Base-by-base conservation (phyloP, 2,113 vertebrate genomes). In the Cygnus atratus region DNA sequence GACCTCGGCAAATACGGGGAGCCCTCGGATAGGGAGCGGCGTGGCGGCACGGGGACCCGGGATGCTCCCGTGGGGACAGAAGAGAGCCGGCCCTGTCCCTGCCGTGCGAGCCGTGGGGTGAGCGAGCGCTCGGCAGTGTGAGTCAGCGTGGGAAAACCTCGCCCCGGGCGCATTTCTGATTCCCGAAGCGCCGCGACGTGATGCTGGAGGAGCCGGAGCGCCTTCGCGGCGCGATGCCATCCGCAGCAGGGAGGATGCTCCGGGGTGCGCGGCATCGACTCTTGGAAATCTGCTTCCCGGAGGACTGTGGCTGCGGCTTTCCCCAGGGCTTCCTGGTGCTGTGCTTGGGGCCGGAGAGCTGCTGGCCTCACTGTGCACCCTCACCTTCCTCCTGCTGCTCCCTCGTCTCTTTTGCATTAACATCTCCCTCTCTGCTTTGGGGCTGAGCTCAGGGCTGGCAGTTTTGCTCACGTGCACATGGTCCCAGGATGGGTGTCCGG, bases 91-190 rank as follows among this genome's bases (percentile, higher is more conserved):
- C 79, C 55, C 35, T 0, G 3, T 85, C 66, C 92, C 93, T 1
- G 11, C 75, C 10, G 3, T 35, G 43, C 1, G 1, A 76, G 75
- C 22, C 37, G 35, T 46, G 62, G 37, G 35, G 67, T 46, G 68
- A 70, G 55, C 11, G 3, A 90, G 90, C 5, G 91, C 87, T 62
- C 21, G 11, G 87, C 84, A 88, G 92, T 24, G 89, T 96, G 96
- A 97, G 92, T 96, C 96, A 96, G 92, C 84, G 93, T 93, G 93
- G 95, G 90, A 93, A 91, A 63, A 91, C 82, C 91, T 96, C 87
- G 6, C 93, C 76, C 73, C 48, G 55, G 72, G 55, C 76, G 2
- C 29, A 57, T 92, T 93, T 81, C 89, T 6, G 26, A 82, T 84
- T 94, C 94, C 88, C 52, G n/a, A 46, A 92, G 85, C 22, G 2